phyloP scores from a whole-genome alignment of 2,888 invertebrate genomes.

The Eupithecia insigniata region DNA sequence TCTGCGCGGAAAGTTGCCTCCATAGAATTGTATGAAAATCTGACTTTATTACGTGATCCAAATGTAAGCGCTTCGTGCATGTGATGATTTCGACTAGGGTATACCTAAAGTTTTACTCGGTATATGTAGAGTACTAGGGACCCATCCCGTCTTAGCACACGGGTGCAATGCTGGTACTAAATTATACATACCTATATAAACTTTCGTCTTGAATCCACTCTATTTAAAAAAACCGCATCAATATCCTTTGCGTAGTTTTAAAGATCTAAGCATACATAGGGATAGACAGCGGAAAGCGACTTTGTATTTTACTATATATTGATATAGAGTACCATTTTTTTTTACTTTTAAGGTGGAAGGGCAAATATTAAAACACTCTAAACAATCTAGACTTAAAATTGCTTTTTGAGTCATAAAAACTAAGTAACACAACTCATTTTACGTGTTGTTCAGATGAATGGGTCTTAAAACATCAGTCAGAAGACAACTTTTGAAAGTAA shows the following conservation, averaged over 20 bases:
- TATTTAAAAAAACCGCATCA: no score
- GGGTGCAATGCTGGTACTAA: no score
- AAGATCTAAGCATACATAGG: no score
- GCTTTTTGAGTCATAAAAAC: not conserved
- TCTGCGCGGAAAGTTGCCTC: constrained; percentile 20
- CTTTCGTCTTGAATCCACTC: no score
- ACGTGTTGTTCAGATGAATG: not conserved
- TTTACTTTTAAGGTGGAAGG: not conserved
- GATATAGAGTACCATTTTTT: not conserved
- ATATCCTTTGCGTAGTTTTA: no score
- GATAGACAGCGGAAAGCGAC: no score
- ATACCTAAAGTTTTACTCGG: not conserved
- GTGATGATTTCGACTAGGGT: not conserved
- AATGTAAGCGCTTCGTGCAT: not conserved
- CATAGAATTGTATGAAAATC: constrained; percentile 19
- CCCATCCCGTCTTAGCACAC: no score
- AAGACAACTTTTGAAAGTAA: not conserved
- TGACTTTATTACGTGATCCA: constrained; percentile 13
- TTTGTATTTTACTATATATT: no score
- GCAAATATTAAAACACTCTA: not conserved
- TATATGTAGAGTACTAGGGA: no score
- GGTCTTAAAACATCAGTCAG: not conserved
- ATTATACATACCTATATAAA: no score
- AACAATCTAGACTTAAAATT: not conserved
- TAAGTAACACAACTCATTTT: not conserved